Evolutionary conservation across 2,888 invertebrate species (phyloP).

Genomic region (Aphidoletes aphidimyza): DNA sequence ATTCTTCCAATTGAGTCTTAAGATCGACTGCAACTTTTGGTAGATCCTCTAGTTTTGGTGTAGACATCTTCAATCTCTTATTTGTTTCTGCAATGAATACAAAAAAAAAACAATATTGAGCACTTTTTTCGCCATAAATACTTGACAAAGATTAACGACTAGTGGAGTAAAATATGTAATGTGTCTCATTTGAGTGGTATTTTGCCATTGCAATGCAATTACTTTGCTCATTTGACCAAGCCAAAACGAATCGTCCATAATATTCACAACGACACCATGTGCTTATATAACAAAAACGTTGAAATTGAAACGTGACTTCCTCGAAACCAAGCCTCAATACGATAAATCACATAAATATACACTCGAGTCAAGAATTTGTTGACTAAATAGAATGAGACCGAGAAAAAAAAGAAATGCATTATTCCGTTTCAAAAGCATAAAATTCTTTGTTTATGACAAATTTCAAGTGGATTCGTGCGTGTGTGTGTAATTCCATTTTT

Average conservation of each 20-base stretch:
- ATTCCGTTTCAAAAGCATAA: background rate
- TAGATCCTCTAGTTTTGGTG: slow-evolving; percentile 87
- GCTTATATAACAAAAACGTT: background rate
- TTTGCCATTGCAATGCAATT: background rate
- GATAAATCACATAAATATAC: background rate
- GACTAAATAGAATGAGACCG: background rate
- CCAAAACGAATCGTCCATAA: background rate
- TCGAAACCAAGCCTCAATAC: background rate
- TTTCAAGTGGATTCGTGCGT: background rate
- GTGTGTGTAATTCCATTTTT: background rate
- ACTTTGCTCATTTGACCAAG: background rate
- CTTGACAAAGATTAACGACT: no score
- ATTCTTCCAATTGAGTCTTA: slow-evolving; percentile 91
- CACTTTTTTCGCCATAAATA: no score
- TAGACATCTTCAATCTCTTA: no score
- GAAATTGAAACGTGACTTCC: slow-evolving; percentile 19
- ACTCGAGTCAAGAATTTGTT: background rate
- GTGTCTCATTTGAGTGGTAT: no score
- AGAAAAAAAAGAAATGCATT: background rate
- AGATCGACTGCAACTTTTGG: slow-evolving; percentile 90
- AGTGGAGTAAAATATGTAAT: no score
- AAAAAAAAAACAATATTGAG: no score
- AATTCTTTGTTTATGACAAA: background rate
- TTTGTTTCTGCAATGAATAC: no score
- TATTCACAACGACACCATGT: background rate